Percentiles rank a stretch among this genome's conserved stretches.
phyloP scores from a whole-genome alignment of 1,140 invertebrate genomes.

The Araneus ventricosus region DNA sequence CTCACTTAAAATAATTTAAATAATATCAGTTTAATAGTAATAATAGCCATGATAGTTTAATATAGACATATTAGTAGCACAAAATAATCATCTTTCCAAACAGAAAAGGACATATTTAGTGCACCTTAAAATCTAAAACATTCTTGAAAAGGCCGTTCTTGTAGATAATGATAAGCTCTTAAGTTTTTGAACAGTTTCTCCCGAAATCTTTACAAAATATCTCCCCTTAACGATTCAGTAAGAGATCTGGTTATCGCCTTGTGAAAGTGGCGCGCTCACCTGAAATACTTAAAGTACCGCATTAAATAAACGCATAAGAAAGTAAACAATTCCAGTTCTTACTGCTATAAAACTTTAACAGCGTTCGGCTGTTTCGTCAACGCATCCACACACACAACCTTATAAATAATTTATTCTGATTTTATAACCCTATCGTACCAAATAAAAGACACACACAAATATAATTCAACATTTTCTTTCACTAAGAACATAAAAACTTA shows the following conservation, averaged over 20 bases:
- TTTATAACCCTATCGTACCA: conserved; percentile 49
- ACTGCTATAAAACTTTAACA: conserved; percentile 31
- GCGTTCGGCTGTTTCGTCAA: neutral
- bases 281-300: neutral
- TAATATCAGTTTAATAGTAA: no score
- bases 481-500: conserved; percentile 24
- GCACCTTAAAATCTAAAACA: no score
- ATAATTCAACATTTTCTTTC: conserved; percentile 38
- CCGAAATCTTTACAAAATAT: neutral
- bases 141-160: no score
- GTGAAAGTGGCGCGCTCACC: neutral
- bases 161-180: neutral
- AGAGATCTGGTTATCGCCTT: neutral
- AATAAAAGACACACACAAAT: conserved; percentile 29
- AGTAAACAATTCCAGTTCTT: conserved; percentile 6
- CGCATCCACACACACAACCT: neutral
- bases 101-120: no score
- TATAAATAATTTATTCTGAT: conserved; percentile 53
- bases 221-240: neutral
- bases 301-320: neutral
- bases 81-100: no score
- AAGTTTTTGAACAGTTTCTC: neutral
- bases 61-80: no score
- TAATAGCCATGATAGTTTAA: no score
- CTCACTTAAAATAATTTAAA: no score